These are phyloP conservation scores for Pempheris klunzingeri DNA, from an alignment of 2,797 vertebrate genomes.

Conservation along the genomic window DNA sequence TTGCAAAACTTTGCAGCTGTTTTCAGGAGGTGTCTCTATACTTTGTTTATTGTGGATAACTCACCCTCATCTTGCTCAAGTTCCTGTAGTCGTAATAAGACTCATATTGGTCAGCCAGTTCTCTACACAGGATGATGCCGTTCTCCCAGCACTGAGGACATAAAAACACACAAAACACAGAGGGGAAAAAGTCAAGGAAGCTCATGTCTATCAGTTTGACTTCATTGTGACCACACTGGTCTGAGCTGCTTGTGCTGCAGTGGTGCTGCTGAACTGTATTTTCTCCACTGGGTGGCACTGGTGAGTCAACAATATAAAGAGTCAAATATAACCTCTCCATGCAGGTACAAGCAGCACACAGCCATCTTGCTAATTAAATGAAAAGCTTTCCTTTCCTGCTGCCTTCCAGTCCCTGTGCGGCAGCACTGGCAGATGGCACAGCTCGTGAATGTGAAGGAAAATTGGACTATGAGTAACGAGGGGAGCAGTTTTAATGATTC, in stretches of 20 bases:
- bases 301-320: constrained; percentile 46
- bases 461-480: constrained; percentile 69
- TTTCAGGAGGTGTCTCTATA: neutral
- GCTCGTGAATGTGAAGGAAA: constrained; percentile 68
- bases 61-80: constrained; percentile 99
- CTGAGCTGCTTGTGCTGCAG: constrained; percentile 14
- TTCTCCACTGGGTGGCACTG: constrained; percentile 78
- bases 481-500: constrained; percentile 67
- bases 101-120: constrained; percentile 98
- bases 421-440: constrained; percentile 71
- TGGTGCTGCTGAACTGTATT: neutral
- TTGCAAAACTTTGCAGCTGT: no score
- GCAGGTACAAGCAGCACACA: constrained; percentile 58
- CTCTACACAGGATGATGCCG: constrained; percentile 96
- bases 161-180: constrained; percentile 10
- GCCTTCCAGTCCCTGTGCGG: constrained; percentile 58
- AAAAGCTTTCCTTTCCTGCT: constrained; percentile 71
- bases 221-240: neutral
- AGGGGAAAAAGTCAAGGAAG: neutral
- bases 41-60: constrained; percentile 18
- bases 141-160: constrained; percentile 97
- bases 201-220: neutral
- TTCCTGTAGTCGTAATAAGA: constrained; percentile 99
- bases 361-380: constrained; percentile 80
- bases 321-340: constrained; percentile 14